Percentiles rank a stretch among this genome's conserved stretches.
Evolutionary conservation across 2,113 vertebrate species (phyloP).

Genomic region (Trogon surrucura): DNA sequence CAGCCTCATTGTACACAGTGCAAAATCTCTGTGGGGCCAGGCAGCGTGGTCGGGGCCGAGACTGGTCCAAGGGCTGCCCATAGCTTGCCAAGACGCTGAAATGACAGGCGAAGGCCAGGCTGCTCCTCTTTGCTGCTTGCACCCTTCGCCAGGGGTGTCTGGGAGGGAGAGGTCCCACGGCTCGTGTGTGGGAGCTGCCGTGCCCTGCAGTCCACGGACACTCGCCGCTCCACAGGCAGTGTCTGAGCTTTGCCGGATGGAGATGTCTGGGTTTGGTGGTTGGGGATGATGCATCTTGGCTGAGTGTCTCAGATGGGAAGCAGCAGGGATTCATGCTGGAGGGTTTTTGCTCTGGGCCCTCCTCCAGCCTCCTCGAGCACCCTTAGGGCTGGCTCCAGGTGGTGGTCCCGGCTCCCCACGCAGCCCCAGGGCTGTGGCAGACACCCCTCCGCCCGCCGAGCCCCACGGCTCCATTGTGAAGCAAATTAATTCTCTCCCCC

Average conservation of each 20-base stretch:
- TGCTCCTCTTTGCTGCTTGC: background rate
- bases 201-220: fast-evolving
- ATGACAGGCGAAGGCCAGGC: too few species aligned
- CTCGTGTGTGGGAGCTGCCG: fast-evolving
- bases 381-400: background rate
- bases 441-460: background rate
- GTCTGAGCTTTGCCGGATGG: fast-evolving
- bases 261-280: fast-evolving
- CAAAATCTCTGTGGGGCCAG: background rate
- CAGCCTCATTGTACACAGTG: fast-evolving
- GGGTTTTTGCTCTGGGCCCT: background rate
- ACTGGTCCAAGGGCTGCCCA: background rate
- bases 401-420: fast-evolving
- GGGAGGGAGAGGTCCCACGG: background rate
- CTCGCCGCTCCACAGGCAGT: background rate
- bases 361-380: background rate
- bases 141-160: background rate
- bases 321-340: background rate
- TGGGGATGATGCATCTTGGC: fast-evolving
- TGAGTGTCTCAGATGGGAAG: fast-evolving
- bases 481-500: slow-evolving; percentile 20
- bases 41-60: fast-evolving
- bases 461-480: background rate
- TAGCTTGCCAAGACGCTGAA: background rate
- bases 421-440: background rate